These are phyloP conservation scores for Cebus imitator DNA, from an alignment of 2,113 vertebrate species.

Conservation along the genomic window DNA sequence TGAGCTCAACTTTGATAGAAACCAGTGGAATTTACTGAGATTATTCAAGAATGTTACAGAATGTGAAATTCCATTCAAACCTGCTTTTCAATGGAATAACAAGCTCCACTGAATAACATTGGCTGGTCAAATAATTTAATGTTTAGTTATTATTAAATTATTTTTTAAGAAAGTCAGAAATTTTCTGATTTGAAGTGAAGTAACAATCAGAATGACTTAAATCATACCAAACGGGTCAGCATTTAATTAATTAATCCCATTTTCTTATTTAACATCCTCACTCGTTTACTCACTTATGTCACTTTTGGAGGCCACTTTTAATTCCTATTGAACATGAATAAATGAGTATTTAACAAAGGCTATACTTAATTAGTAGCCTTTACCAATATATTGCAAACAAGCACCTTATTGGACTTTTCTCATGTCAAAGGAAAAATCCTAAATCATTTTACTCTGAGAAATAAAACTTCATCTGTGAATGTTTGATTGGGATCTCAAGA, in stretches of 20 bases:
- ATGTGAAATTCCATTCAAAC: too few species aligned
- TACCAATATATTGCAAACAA: neutral
- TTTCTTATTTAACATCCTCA: conserved; percentile 4
- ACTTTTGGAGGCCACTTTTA: neutral
- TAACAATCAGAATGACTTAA: neutral
- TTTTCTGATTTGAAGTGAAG: neutral
- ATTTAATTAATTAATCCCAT: neutral
- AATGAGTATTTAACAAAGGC: neutral
- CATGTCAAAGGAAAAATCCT: neutral
- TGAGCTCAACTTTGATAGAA: neutral
- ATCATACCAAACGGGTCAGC: neutral
- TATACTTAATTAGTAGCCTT: neutral
- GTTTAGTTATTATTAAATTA: conserved; percentile 19
- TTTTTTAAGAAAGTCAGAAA: neutral
- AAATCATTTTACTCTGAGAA: neutral
- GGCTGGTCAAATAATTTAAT: neutral
- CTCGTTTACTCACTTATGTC: neutral
- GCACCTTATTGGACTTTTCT: neutral
- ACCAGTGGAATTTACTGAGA: neutral
- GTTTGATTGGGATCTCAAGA: neutral
- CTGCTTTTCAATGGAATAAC: too few species aligned
- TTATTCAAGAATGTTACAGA: neutral
- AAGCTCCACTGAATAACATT: neutral
- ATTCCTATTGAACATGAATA: neutral
- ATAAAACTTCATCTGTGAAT: neutral